phyloP scores from a whole-genome alignment of 2,888 invertebrate genomes.

The Drosophila limbata region DNA sequence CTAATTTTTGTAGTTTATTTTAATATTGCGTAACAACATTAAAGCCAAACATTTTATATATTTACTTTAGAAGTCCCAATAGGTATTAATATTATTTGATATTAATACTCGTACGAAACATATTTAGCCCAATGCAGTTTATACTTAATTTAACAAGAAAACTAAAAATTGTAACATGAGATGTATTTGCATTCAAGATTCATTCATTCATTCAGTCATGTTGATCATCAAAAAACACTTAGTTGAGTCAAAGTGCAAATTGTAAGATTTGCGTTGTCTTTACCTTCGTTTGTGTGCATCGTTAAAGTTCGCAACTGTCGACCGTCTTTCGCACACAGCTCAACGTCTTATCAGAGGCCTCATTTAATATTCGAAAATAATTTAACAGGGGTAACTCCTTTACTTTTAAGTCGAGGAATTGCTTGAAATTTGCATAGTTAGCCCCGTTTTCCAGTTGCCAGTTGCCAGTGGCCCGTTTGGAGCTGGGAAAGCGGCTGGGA shows the following conservation, averaged over 20 bases:
- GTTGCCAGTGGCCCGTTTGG: neutral
- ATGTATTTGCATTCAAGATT: no score
- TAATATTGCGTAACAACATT: no score
- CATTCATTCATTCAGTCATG: no score
- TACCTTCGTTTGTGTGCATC: neutral
- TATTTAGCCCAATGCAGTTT: no score
- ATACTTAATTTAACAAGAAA: no score
- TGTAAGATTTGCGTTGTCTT: neutral
- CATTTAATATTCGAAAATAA: slow-evolving; percentile 33
- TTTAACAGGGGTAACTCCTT: slow-evolving; percentile 1
- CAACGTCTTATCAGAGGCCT: slow-evolving; percentile 32
- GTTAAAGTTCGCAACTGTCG: neutral
- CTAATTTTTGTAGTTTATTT: no score
- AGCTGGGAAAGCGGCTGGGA: slow-evolving; percentile 28
- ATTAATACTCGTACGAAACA: no score
- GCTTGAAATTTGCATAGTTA: slow-evolving; percentile 49
- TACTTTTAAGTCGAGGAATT: slow-evolving; percentile 2
- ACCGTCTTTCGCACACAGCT: neutral
- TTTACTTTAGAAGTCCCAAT: no score
- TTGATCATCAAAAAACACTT: no score
- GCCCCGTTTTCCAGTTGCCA: slow-evolving; percentile 3
- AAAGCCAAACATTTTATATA: no score
- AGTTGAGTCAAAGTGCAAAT: neutral
- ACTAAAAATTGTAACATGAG: no score
- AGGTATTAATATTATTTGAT: no score